Evolutionary conservation across 2,797 vertebrate genomes (phyloP), one percentile per base, ranked within the genome.

Genomic region (Gobionotothen gibberifrons): DNA sequence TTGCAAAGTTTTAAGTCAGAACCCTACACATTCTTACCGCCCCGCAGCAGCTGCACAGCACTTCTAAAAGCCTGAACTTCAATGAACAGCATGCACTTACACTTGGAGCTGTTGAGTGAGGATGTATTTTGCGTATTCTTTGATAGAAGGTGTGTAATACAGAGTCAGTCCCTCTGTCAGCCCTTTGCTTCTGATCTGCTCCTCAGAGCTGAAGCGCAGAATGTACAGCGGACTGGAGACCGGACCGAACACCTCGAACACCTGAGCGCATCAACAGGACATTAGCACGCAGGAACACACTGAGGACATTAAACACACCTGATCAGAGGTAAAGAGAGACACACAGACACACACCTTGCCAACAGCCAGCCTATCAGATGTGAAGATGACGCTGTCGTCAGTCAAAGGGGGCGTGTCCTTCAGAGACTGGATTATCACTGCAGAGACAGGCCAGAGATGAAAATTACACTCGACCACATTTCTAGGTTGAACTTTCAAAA

Each of bases 161-260:
- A 99, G 90, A 2, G 81, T 93, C 17, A 95, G 92, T 16, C 93
- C 93, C 74, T 96, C 88, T 51, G 93, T 95, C 68, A 99, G 92
- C 26, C 87, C 93, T 81, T 93, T 96, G 63, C 56, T 89, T 64
- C 81, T 92, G 49, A 98, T 94, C 49, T 98, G 95, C 0, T 96
- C 95, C 52, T 76, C 70, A 15, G 89, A 94, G 90, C 97, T 98
- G 87, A 97, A 97, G 17, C 96, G 94, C 62, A 99, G 62, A 29
- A 97, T 93, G 55, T 99, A 99, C 74, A 97, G 96, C 0, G 98
- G 98, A 88, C 94, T 96, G 69, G 92, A 92, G 62, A 99, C 97
- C 0, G 97, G 97, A 17, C 98, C 97, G 74, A 98, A 98, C 76
- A 98, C 92, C 88, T 98, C 97, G 90, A 97, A 98, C 83, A 98